Evolutionary conservation across 2,888 invertebrate species (phyloP), one percentile per base, ranked within the genome.

Genomic region (Meandrusa payeni): DNA sequence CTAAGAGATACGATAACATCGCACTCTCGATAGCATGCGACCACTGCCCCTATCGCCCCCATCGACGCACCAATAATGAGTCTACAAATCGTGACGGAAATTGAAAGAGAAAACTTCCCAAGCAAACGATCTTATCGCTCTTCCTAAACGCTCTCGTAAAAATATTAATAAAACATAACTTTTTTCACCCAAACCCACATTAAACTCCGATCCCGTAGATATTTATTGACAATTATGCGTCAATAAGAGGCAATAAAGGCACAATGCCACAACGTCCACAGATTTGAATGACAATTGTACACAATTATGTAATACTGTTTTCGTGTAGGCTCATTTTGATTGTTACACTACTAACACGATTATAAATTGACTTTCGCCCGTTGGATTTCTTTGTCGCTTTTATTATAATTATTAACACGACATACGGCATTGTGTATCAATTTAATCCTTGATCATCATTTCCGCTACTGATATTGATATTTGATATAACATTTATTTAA

Each of bases 131-230:
- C 85, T 81, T 86, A 87, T 86, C 86, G 69, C 43, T 58, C 65
- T 57, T 67, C 74, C 83, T 87, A 87, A 87, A 86, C 81, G 85
- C 68, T 87, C 86, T 85, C 85, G 85, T 87, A 87, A 87, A 85
- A 87, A 87, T 87, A 87, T 87, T 87, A 87, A 87, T 87, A 87
- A 87, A 87, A 87, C 80, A 85, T 83, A 85, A 86, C 83, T 85
- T 87, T 86, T 87, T 83, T 59, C 79, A 83, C 86, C 78, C 82
- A 87, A 86, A 86, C 87, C 87, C 87, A 87, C 86, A 87, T 87
- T 86, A 83, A 85, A 78, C 71, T 78, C 73, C 76, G 73, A 78
- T 85, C 87, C 86, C 83, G 79, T 83, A 82, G 82, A 70, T 85
- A 86, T 87, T 86, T 87, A 87, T 87, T 85, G 86, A 82, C 86